Conservation (phyloP, 1,140 invertebrate species). For the Drosophila pectinifera region DNA sequence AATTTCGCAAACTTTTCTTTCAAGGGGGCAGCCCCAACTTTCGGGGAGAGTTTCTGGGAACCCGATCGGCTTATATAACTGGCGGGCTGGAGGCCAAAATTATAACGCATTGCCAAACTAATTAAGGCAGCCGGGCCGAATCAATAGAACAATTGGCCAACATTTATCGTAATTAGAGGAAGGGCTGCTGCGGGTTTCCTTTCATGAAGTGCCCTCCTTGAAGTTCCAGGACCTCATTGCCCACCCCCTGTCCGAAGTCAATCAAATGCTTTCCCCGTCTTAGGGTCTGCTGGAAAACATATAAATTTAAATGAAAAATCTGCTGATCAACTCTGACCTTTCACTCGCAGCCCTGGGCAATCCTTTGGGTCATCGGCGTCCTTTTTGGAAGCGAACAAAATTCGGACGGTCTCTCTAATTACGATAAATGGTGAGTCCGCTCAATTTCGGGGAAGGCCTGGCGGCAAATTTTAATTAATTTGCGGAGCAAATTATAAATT, state of each 20-base stretch:
- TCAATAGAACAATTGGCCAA: slow-evolving; percentile 57
- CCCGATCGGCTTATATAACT: slow-evolving; percentile 53
- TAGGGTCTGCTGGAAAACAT: too few relatives aligned
- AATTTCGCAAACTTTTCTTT: slow-evolving; percentile 52
- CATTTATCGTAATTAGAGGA: slow-evolving; percentile 59
- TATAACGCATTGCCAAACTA: slow-evolving; percentile 63
- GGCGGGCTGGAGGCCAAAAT: slow-evolving; percentile 36
- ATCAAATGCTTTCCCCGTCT: slow-evolving; percentile 27
- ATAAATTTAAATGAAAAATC: too few relatives aligned
- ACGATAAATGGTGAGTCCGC: slow-evolving; percentile 45
- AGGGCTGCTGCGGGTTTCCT: slow-evolving; percentile 20
- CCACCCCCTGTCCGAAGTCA: not conserved
- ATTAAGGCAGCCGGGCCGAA: slow-evolving; percentile 40
- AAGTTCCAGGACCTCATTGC: slow-evolving; percentile 7
- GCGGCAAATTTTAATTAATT: slow-evolving; percentile 63
- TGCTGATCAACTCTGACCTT: slow-evolving; percentile 50
- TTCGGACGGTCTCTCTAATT: slow-evolving; percentile 25
- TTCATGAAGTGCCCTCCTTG: slow-evolving; percentile 31
- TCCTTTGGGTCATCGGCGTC: slow-evolving; percentile 31
- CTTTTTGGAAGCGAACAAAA: not conserved
- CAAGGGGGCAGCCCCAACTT: slow-evolving; percentile 24
- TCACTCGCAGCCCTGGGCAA: slow-evolving; percentile 21
- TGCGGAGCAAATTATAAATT: slow-evolving; percentile 41
- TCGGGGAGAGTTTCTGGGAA: not conserved
- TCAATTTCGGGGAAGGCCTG: slow-evolving; percentile 33